Evolutionary conservation across 2,888 invertebrate species (phyloP).

Genomic region (Cephus pygmeus): DNA sequence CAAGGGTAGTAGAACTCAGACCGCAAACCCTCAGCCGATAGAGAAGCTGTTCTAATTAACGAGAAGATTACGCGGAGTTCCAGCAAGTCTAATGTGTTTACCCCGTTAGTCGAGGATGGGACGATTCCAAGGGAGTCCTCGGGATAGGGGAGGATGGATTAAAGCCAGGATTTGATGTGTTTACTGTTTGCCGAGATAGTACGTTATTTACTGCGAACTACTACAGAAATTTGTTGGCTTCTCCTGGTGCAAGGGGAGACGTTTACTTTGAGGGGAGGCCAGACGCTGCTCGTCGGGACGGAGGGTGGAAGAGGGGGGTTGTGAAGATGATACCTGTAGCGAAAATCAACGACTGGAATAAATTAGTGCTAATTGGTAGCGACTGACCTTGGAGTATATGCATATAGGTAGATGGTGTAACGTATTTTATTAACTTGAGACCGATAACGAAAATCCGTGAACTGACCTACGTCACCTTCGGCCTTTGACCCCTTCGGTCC

Average conservation of each 20-base stretch:
- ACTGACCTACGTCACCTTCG: no score
- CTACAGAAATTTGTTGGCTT: conserved; percentile 1
- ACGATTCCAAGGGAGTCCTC: not conserved
- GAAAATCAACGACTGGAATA: not conserved
- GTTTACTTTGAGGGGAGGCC: not conserved
- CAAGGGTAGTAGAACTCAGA: not conserved
- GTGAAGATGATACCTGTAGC: not conserved
- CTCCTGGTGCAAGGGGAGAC: not conserved
- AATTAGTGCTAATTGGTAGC: not conserved
- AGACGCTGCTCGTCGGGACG: not conserved
- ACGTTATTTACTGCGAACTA: not conserved
- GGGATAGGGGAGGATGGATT: not conserved
- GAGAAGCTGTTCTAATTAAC: conserved; percentile 4
- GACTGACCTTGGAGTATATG: not conserved
- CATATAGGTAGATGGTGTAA: no score
- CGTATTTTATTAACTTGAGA: no score
- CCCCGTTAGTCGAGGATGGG: not conserved
- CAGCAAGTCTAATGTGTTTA: conserved; percentile 4
- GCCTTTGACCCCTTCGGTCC: no score
- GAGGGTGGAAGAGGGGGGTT: no score
- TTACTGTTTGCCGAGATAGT: conserved; percentile 1
- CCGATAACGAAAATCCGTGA: no score
- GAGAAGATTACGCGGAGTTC: conserved; percentile 2
- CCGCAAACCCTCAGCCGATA: not conserved
- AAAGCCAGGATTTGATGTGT: not conserved